Base-by-base conservation (phyloP, 2,888 invertebrate genomes). In the Lithophane semibrunnea region DNA sequence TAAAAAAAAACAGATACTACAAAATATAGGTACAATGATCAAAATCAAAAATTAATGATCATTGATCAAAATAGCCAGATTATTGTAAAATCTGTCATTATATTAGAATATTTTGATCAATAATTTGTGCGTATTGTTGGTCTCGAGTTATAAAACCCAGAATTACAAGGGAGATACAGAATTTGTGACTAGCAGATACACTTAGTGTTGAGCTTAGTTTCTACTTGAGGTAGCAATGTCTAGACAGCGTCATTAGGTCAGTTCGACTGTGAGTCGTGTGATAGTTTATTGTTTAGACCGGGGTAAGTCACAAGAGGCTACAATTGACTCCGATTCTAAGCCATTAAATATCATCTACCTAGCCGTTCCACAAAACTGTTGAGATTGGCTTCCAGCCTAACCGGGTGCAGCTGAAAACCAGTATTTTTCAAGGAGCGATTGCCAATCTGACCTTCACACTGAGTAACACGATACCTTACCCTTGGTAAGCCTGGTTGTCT, bases 161-260 rank as follows among this genome's bases (percentile, higher is more conserved):
- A 54, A 42, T 52, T 16, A 12, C 37, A 47, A 37, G 10, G 58
- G 56, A 24, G 18, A 47, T 16, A 47, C 37, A 18, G 21, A n/a
- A 1, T 21, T 47, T 13, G 68, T 37, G 16, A 47, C 44, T 61
- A 16, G n/a, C 8, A 44, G 8, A 16, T n/a, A 60, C 29, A 44
- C n/a, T 44, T 52, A 76, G n/a, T 44, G 21, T 42, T 68, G 68
- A 68, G n/a, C 18, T 67, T 16, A 60, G 49, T 44, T 74, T 18
- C 29, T 18, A 29, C 60, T 60, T 44, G 29, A 29, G 13, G 13
- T 29, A 64, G 47, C 37, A 70, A 63, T 9, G 44, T 61, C 68
- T 54, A 67, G 29, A 75, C 60, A 61, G 29, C 44, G n/a, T 21
- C 21, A 63, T 44, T 47, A 44, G 67, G 66, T 60, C 67, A 44